A percentile compares a stretch with the other conserved stretches of the same genome.
These are phyloP conservation scores for Mactra quadrangularis DNA, from an alignment of 1,140 invertebrate species.

Conservation along the genomic window DNA sequence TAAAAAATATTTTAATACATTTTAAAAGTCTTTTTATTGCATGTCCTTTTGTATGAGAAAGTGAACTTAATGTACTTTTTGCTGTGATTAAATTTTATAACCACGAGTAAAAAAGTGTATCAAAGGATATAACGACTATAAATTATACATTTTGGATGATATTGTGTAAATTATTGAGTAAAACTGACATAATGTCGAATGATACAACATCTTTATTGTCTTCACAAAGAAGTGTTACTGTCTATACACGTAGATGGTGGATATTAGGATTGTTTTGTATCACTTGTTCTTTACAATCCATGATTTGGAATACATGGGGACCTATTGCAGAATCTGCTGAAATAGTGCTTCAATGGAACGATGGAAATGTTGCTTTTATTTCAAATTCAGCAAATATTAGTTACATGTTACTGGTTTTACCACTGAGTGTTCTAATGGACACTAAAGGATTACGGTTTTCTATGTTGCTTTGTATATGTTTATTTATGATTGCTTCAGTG, in stretches of 20 bases:
- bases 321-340: slow-evolving; percentile 84
- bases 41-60: too few relatives aligned
- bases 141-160: too few relatives aligned
- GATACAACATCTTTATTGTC: too few relatives aligned
- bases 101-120: too few relatives aligned
- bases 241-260: slow-evolving; percentile 70
- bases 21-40: too few relatives aligned
- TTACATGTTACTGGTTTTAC: slow-evolving; percentile 83
- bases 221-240: too few relatives aligned
- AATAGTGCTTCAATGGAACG: slow-evolving; percentile 83
- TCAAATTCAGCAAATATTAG: slow-evolving; percentile 85
- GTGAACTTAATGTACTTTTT: too few relatives aligned
- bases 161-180: too few relatives aligned
- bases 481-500: slow-evolving; percentile 44
- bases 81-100: too few relatives aligned
- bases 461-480: slow-evolving; percentile 43
- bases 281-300: slow-evolving; percentile 51
- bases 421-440: slow-evolving; percentile 83
- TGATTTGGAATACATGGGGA: slow-evolving; percentile 85
- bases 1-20: too few relatives aligned
- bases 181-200: too few relatives aligned
- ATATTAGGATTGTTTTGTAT: slow-evolving; percentile 68
- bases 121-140: too few relatives aligned
- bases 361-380: slow-evolving; percentile 83
- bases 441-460: slow-evolving; percentile 64